Evolutionary conservation across 2,797 vertebrate species (phyloP).

Genomic region (Chrysocyon brachyurus): DNA sequence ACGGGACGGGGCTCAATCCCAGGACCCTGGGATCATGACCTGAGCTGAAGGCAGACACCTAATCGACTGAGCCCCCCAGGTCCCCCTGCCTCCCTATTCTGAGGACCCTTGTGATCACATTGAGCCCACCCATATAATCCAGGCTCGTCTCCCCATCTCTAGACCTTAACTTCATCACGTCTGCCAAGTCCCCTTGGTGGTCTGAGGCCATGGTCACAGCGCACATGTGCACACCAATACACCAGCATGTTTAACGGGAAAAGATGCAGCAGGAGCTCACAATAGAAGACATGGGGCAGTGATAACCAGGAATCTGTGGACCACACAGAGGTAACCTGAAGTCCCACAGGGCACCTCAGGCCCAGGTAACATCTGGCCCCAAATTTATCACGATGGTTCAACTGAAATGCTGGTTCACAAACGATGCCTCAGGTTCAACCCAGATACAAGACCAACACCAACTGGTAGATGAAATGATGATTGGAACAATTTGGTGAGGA

Average conservation of each 20-base stretch:
- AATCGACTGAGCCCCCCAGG: too few relatives aligned
- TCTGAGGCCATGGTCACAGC: fast-evolving
- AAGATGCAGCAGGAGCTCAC: neutral
- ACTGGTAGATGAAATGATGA: neutral
- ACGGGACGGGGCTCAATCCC: too few relatives aligned
- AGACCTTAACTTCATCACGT: neutral
- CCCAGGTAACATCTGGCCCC: neutral
- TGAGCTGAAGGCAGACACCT: too few relatives aligned
- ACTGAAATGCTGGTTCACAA: neutral
- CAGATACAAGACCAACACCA: fast-evolving
- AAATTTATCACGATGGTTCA: neutral
- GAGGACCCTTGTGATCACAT: neutral
- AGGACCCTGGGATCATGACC: too few relatives aligned
- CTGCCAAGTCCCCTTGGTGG: neutral
- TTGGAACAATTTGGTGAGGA: neutral
- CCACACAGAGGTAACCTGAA: fast-evolving
- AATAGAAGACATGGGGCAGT: neutral
- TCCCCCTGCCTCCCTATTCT: too few relatives aligned
- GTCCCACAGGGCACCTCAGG: neutral
- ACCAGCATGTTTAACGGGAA: fast-evolving
- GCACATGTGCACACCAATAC: fast-evolving
- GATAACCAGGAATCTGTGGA: fast-evolving
- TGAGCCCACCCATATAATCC: fast-evolving
- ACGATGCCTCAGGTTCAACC: too few relatives aligned
- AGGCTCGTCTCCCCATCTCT: neutral